Percentiles rank a stretch among this genome's conserved stretches.
Evolutionary conservation across 2,113 vertebrate species (phyloP).

Genomic region (Megaleporinus macrocephalus): DNA sequence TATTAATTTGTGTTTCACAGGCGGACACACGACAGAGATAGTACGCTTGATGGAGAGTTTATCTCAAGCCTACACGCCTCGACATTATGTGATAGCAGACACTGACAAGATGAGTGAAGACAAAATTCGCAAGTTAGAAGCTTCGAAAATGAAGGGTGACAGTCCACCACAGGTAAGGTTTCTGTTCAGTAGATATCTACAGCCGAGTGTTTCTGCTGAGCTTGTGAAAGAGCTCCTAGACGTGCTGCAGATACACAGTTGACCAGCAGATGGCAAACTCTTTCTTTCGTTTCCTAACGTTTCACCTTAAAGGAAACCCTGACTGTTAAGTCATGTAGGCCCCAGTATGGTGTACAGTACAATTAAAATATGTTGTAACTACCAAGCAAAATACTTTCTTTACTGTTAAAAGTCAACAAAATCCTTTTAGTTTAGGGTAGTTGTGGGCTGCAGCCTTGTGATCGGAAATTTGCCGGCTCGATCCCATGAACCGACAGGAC

Average conservation of each 20-base stretch:
- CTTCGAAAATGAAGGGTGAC: conserved; percentile 61
- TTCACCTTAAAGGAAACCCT: too few species aligned
- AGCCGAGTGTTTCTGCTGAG: neutral
- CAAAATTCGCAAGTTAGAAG: conserved; percentile 86
- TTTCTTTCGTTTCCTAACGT: neutral
- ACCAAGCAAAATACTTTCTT: too few species aligned
- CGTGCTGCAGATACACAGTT: conserved; percentile 15
- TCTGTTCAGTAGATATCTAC: neutral
- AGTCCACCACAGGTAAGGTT: conserved; percentile 71
- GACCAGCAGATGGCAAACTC: conserved; percentile 36
- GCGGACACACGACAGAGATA: conserved; percentile 94
- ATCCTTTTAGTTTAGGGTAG: too few species aligned
- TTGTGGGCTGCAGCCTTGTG: too few species aligned
- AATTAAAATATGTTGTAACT: too few species aligned
- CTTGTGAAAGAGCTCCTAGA: too few species aligned
- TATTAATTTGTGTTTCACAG: conserved; percentile 65
- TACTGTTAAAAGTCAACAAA: too few species aligned
- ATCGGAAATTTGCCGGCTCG: too few species aligned
- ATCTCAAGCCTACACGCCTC: conserved; percentile 82
- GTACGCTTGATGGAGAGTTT: conserved; percentile 85
- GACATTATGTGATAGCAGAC: conserved; percentile 90
- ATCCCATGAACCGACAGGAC: too few species aligned
- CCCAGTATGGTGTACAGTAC: too few species aligned
- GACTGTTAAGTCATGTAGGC: too few species aligned
- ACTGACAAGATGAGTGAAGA: conserved; percentile 90